Percentiles rank a stretch among this genome's conserved stretches.
Evolutionary conservation across 2,113 vertebrate genomes (phyloP).

Genomic region (Sander vitreus): DNA sequence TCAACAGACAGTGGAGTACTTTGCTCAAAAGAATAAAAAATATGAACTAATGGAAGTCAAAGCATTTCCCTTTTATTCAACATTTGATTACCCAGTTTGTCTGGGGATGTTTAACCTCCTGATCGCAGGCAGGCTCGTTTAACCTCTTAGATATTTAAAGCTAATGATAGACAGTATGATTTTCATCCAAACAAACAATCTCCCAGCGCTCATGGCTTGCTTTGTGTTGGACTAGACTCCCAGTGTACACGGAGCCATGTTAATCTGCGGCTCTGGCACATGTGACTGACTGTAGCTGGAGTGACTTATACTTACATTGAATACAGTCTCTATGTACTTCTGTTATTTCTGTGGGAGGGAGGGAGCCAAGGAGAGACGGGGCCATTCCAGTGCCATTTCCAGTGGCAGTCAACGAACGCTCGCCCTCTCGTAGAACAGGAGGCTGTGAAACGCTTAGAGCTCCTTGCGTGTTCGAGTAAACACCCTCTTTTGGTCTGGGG

Average conservation of each 20-base stretch:
- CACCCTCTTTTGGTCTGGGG: slow-evolving; percentile 69
- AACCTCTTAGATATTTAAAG: slow-evolving; percentile 41
- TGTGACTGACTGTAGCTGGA: slow-evolving; percentile 48
- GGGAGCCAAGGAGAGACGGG: slow-evolving; percentile 49
- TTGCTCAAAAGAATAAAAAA: not conserved
- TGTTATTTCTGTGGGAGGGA: slow-evolving; percentile 79
- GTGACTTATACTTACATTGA: slow-evolving; percentile 65
- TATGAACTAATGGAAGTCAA: not conserved
- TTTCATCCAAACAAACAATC: slow-evolving; percentile 55
- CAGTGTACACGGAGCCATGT: slow-evolving; percentile 49
- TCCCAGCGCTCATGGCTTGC: slow-evolving; percentile 31
- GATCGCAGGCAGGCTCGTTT: slow-evolving; percentile 9
- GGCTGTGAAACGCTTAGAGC: slow-evolving; percentile 64
- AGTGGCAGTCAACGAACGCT: slow-evolving; percentile 60
- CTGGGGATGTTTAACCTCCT: slow-evolving; percentile 3
- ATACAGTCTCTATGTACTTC: slow-evolving; percentile 72
- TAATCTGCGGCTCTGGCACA: slow-evolving; percentile 63
- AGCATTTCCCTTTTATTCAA: not conserved
- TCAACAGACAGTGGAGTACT: not conserved
- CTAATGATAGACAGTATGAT: slow-evolving; percentile 34
- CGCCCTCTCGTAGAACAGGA: slow-evolving; percentile 54
- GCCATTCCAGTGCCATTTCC: slow-evolving; percentile 62
- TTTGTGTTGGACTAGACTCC: slow-evolving; percentile 54
- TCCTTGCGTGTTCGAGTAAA: slow-evolving; percentile 75
- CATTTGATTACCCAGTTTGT: not conserved